These are phyloP conservation scores for Meganola albula DNA, from an alignment of 2,888 invertebrate species.

Conservation along the genomic window DNA sequence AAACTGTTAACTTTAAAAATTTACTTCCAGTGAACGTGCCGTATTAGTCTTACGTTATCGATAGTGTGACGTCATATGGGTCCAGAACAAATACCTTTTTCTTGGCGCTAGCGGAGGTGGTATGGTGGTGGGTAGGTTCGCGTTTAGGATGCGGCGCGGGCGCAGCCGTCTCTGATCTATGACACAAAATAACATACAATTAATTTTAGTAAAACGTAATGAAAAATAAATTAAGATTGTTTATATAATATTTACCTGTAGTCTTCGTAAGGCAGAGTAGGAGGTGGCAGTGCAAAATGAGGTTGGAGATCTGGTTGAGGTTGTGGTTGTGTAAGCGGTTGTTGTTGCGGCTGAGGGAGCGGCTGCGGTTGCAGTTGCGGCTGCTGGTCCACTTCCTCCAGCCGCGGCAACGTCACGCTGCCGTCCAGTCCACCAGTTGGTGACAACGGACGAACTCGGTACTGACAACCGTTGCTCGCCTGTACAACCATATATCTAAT, in stretches of 20 bases:
- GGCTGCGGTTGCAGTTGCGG: conserved; percentile 8
- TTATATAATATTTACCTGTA: conserved; percentile 39
- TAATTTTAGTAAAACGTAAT: neutral
- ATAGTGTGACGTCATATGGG: too few relatives aligned
- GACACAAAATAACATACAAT: neutral
- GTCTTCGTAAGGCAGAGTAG: conserved; percentile 51
- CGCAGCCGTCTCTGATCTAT: conserved; percentile 15
- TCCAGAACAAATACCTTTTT: conserved; percentile 71
- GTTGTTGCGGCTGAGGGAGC: conserved; percentile 44
- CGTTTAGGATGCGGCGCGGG: conserved; percentile 54
- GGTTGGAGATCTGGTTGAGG: conserved; percentile 44
- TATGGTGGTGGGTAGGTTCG: conserved; percentile 52
- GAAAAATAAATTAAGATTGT: neutral
- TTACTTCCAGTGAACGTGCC: too few relatives aligned
- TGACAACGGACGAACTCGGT: conserved; percentile 48
- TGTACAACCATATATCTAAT: conserved; percentile 22
- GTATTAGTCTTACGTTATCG: too few relatives aligned
- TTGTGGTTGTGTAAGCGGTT: conserved; percentile 22
- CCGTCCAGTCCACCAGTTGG: conserved; percentile 37
- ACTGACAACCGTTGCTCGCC: conserved; percentile 45
- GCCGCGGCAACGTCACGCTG: conserved; percentile 22
- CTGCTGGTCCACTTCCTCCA: conserved; percentile 10
- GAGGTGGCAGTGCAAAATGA: conserved; percentile 52
- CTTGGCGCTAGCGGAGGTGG: conserved; percentile 40
- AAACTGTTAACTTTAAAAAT: too few relatives aligned